Conservation (phyloP, 1,140 invertebrate genomes). For the Campoletis sonorensis region DNA sequence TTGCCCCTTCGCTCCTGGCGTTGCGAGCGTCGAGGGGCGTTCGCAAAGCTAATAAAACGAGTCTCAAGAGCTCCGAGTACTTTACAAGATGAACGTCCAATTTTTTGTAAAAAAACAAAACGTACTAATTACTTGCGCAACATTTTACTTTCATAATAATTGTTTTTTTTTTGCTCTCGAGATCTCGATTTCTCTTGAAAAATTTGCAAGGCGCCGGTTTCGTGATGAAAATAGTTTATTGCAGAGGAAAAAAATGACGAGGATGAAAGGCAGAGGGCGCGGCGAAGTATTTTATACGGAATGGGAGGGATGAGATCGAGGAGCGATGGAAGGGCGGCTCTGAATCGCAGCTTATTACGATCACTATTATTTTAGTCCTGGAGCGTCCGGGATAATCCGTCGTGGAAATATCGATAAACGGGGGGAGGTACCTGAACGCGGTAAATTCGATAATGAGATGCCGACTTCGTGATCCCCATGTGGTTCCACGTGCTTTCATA, state of each 20-base stretch:
- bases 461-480: conserved; percentile 50
- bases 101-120: not conserved
- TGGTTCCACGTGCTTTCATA: conserved; percentile 45
- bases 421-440: conserved; percentile 49
- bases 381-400: conserved; percentile 44
- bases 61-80: not conserved
- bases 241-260: not conserved
- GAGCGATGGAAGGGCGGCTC: conserved; percentile 37
- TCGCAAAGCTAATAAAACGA: not conserved
- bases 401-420: conserved; percentile 52
- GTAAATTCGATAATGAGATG: conserved; percentile 55
- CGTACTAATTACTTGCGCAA: too few relatives aligned
- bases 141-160: too few relatives aligned
- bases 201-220: not conserved
- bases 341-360: conserved; percentile 47
- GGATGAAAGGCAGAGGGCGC: not conserved
- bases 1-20: conserved; percentile 12
- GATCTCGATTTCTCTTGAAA: not conserved
- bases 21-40: not conserved
- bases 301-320: conserved; percentile 33
- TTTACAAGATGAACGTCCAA: not conserved
- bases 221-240: not conserved
- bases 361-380: conserved; percentile 53
- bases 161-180: too few relatives aligned
- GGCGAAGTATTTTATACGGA: not conserved